Percentiles rank a stretch among this genome's conserved stretches.
Conservation (phyloP, 2,113 vertebrate species). For the Platycercus adscitus region DNA sequence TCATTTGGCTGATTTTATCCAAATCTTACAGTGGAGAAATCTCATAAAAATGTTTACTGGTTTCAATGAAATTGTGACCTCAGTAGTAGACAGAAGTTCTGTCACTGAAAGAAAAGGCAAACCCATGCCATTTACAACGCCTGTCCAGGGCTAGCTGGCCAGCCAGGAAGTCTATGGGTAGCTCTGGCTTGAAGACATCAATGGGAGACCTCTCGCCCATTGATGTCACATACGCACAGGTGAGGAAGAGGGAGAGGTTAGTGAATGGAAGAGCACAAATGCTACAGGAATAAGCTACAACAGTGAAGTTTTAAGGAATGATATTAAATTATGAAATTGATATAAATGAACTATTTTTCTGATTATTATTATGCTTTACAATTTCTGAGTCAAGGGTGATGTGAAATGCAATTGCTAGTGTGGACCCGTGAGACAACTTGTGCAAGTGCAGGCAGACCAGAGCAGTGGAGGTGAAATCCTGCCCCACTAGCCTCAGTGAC, state of each 20-base stretch:
- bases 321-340: neutral
- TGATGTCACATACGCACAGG: neutral
- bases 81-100: neutral
- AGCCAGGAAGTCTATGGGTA: neutral
- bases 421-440: neutral
- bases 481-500: neutral
- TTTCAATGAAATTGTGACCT: neutral
- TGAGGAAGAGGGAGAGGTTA: neutral
- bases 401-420: rapidly evolving
- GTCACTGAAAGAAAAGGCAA: neutral
- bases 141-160: neutral
- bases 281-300: neutral
- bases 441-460: neutral
- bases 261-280: neutral
- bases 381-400: neutral
- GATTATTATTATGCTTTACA: neutral
- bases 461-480: neutral
- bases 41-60: neutral
- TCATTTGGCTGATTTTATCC: neutral
- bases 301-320: neutral
- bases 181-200: neutral
- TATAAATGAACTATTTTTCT: neutral
- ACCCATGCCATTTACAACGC: neutral
- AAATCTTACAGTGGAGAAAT: neutral
- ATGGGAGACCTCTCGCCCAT: neutral